Conservation (phyloP, 2,113 vertebrate species). For the Mesembrinibis cayennensis region DNA sequence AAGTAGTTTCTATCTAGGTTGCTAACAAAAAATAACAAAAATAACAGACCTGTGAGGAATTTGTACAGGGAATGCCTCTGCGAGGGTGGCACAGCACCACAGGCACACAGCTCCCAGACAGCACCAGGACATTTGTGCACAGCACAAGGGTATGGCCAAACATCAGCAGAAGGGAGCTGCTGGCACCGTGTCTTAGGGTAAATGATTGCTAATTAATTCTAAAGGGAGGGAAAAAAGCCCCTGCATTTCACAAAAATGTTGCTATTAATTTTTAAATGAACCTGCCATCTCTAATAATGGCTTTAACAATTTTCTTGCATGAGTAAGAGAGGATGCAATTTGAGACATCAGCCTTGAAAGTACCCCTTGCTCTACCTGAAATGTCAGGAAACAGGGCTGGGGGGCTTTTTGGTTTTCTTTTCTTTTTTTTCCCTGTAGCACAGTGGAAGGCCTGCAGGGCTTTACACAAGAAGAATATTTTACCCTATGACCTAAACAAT, state of each 20-base stretch:
- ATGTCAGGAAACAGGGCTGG: background rate
- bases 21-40: background rate
- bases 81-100: fast-evolving
- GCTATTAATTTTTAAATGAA: background rate
- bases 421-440: background rate
- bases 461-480: slow-evolving; percentile 42
- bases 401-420: background rate
- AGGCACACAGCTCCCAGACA: background rate
- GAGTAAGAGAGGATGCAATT: background rate
- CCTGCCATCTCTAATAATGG: background rate
- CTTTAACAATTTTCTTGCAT: background rate
- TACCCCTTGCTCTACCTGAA: background rate
- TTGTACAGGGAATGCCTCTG: background rate
- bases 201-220: background rate
- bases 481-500: slow-evolving; percentile 56
- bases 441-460: background rate
- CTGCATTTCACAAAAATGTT: background rate
- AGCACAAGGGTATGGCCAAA: background rate
- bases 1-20: background rate
- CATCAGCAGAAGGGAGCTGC: background rate
- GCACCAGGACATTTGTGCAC: background rate
- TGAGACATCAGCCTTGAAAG: background rate
- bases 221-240: background rate
- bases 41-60: background rate
- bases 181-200: background rate